Conservation (phyloP, 2,113 vertebrate genomes). For the Notarius quadriscutis region DNA sequence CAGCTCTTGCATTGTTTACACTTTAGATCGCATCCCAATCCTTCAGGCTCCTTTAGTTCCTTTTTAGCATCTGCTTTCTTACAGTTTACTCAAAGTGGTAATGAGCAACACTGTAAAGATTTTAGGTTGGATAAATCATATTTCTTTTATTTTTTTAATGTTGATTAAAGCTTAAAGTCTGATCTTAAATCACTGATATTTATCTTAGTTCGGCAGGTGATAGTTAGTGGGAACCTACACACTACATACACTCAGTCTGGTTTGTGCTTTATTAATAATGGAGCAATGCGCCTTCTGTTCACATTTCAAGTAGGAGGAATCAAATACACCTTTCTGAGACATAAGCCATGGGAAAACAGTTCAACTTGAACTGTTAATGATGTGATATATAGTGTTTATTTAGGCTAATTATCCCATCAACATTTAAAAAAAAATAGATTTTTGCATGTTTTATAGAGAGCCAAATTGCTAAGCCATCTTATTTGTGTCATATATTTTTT, state of each 20-base stretch:
- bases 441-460: not conserved
- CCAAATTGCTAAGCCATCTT: not conserved
- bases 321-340: not conserved
- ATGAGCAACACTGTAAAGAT: not conserved
- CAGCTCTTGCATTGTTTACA: not conserved
- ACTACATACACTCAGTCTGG: constrained; percentile 18
- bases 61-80: not conserved
- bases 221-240: not conserved
- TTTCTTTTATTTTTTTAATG: not conserved
- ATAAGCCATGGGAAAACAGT: not conserved
- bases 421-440: not conserved
- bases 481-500: not conserved
- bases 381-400: not conserved
- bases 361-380: not conserved
- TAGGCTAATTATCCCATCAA: not conserved
- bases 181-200: not conserved
- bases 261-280: constrained; percentile 65
- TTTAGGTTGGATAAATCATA: not conserved
- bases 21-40: not conserved
- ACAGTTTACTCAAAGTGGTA: not conserved
- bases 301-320: not conserved
- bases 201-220: constrained; percentile 7
- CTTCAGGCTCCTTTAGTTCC: not conserved
- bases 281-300: constrained; percentile 38
- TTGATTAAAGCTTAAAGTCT: not conserved